Evolutionary conservation across 2,888 invertebrate species (phyloP).

Genomic region (Pammene aurita): DNA sequence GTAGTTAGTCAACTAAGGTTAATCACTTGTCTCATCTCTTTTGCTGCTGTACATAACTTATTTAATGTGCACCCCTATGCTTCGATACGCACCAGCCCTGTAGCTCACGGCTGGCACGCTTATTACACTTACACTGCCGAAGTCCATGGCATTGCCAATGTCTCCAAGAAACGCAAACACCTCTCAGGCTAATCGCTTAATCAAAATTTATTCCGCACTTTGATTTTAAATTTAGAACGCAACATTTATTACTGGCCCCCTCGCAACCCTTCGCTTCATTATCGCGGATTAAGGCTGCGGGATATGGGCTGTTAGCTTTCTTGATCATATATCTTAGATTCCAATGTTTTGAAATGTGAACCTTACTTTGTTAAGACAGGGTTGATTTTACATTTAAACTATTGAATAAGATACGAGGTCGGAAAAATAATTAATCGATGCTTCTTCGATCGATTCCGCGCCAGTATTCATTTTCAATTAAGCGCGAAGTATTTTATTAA

Average conservation of each 20-base stretch:
- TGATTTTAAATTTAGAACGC: slow-evolving; percentile 83
- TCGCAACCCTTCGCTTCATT: slow-evolving; percentile 82
- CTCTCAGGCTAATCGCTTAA: slow-evolving; percentile 81
- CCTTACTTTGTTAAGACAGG: slow-evolving; percentile 10
- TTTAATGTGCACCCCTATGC: background rate
- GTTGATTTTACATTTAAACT: slow-evolving; percentile 3
- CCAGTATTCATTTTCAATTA: slow-evolving; percentile 84
- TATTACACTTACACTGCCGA: slow-evolving; percentile 7
- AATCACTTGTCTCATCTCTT: background rate
- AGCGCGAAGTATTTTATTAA: slow-evolving; percentile 84
- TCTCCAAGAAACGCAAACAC: slow-evolving; percentile 75
- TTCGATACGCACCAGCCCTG: background rate
- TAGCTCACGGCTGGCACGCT: slow-evolving; percentile 7
- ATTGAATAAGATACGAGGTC: slow-evolving; percentile 11
- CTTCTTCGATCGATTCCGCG: slow-evolving; percentile 78
- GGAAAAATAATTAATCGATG: slow-evolving; percentile 2
- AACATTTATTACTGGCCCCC: slow-evolving; percentile 82
- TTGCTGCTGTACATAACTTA: background rate
- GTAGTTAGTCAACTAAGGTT: background rate
- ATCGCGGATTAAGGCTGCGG: slow-evolving; percentile 83
- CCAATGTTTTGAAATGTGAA: slow-evolving; percentile 7
- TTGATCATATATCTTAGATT: slow-evolving; percentile 22
- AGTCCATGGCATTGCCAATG: slow-evolving; percentile 44
- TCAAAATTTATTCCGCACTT: slow-evolving; percentile 84
- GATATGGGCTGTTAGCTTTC: slow-evolving; percentile 57